Conservation (phyloP, 2,888 invertebrate species). For the Meteorus colon region DNA sequence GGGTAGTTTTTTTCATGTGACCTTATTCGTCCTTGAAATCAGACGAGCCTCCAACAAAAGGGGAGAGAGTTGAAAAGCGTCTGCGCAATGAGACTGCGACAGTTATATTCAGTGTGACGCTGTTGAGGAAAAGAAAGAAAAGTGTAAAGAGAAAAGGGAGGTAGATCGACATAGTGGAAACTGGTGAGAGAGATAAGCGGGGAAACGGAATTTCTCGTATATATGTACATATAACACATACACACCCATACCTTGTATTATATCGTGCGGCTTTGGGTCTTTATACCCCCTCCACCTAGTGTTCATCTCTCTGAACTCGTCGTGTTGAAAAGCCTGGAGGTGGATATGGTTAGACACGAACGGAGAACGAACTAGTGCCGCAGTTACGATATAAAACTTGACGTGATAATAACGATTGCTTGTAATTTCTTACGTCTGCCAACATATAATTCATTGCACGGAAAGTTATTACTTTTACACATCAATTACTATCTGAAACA, state of each 20-base stretch:
- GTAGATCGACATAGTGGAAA: slow-evolving; percentile 2
- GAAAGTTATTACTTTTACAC: background rate
- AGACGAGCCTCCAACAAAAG: slow-evolving; percentile 59
- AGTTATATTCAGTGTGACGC: slow-evolving; percentile 28
- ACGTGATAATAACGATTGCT: slow-evolving; percentile 48
- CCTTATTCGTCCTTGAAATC: slow-evolving; percentile 67
- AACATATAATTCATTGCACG: background rate
- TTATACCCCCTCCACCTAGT: slow-evolving; percentile 16
- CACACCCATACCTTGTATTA: background rate
- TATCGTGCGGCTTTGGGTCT: background rate
- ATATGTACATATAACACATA: background rate
- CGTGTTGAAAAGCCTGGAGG: slow-evolving; percentile 46
- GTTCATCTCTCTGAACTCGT: slow-evolving; percentile 3
- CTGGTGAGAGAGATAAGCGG: background rate
- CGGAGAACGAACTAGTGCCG: slow-evolving; percentile 55
- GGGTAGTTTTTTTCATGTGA: slow-evolving; percentile 54
- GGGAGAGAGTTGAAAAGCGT: slow-evolving; percentile 28
- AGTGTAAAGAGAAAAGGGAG: slow-evolving; percentile 7
- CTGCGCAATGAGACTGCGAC: slow-evolving; percentile 27
- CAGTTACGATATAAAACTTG: slow-evolving; percentile 68
- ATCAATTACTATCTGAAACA: no score
- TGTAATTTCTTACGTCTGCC: slow-evolving; percentile 39
- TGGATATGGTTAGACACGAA: slow-evolving; percentile 60
- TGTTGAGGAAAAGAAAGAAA: slow-evolving; percentile 16
- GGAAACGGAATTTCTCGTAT: background rate